Evolutionary conservation across 2,797 vertebrate genomes (phyloP).

Genomic region (Sebastolobus altivelis): DNA sequence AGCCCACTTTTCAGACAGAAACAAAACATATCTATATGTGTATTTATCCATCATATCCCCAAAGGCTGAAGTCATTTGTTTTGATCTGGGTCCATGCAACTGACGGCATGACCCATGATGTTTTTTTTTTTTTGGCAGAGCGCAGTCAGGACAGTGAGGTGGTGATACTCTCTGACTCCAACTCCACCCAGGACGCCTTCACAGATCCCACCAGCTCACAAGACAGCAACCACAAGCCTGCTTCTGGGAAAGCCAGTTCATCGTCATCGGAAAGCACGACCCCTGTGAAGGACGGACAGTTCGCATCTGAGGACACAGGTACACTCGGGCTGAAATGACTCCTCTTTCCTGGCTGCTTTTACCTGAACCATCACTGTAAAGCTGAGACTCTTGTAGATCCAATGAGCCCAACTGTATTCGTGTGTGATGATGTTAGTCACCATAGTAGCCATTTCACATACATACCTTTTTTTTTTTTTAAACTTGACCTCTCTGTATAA

Average conservation of each 20-base stretch:
- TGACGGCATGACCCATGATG: conserved; percentile 52
- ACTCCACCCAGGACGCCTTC: conserved; percentile 97
- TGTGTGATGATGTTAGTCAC: too few species aligned
- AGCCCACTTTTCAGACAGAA: conserved; percentile 7
- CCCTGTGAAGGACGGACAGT: conserved; percentile 85
- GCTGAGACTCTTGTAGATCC: too few species aligned
- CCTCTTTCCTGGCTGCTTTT: not conserved
- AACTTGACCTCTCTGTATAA: too few species aligned
- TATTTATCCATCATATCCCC: conserved; percentile 15
- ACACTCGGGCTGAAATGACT: not conserved
- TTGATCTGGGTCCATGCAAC: conserved; percentile 11
- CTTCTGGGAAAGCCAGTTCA: conserved; percentile 84
- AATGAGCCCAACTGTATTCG: too few species aligned
- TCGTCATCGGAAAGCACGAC: conserved; percentile 83
- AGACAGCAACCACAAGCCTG: conserved; percentile 90
- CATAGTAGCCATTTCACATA: too few species aligned
- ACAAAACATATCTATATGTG: not conserved
- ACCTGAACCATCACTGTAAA: too few species aligned
- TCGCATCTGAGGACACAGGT: conserved; percentile 88
- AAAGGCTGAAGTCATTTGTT: conserved; percentile 21
- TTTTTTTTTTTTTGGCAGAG: conserved; percentile 83
- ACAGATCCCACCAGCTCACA: conserved; percentile 92
- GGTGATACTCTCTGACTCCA: conserved; percentile 96
- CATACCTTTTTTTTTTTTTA: too few species aligned
- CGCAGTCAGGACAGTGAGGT: conserved; percentile 97